Conservation (phyloP, 2,888 invertebrate species). For the Apomyelois bistriatella region DNA sequence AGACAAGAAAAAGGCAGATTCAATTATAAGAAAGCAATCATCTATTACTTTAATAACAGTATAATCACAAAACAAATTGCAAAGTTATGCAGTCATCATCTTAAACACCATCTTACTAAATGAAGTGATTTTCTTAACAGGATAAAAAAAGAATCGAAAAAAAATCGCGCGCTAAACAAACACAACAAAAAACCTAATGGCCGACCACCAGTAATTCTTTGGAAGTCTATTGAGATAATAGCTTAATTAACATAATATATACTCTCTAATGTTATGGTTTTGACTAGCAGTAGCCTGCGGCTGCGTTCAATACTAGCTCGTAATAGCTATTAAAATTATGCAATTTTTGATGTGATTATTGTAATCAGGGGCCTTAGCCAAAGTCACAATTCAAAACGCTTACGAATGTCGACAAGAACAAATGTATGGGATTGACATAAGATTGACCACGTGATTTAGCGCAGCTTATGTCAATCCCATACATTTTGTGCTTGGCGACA, state of each 20-base stretch:
- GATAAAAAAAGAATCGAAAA: neutral
- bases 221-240: constrained; percentile 55
- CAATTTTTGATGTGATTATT: constrained; percentile 4
- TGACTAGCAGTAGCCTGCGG: constrained; percentile 7
- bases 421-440: too few relatives aligned
- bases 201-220: constrained; percentile 49
- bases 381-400: too few relatives aligned
- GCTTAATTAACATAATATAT: constrained; percentile 58
- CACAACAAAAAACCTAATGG: constrained; percentile 11
- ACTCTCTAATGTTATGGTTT: constrained; percentile 3
- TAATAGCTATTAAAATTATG: constrained; percentile 2
- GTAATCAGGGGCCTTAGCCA: too few relatives aligned
- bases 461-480: too few relatives aligned
- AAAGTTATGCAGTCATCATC: constrained; percentile 24
- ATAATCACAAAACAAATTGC: neutral
- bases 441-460: too few relatives aligned
- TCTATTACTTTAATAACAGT: too few relatives aligned
- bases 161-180: constrained; percentile 28
- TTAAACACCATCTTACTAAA: constrained; percentile 18
- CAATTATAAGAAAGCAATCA: too few relatives aligned
- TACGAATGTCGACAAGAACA: too few relatives aligned
- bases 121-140: neutral
- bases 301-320: neutral
- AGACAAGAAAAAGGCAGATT: too few relatives aligned
- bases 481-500: too few relatives aligned